Evolutionary conservation across 1,140 invertebrate species (phyloP).

Genomic region (Drosophila melanica): DNA sequence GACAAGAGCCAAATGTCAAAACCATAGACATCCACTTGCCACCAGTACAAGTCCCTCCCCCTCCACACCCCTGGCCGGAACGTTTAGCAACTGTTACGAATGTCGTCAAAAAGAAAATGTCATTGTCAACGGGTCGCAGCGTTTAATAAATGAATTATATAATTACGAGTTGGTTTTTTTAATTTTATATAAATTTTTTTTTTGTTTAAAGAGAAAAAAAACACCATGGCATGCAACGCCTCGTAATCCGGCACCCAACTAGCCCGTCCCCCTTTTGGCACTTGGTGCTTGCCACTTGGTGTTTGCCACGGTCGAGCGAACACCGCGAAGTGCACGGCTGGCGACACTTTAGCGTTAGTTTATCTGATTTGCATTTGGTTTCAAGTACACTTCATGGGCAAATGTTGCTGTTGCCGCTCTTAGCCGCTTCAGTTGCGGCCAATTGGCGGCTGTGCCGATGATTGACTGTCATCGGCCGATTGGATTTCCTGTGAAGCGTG

Average conservation of each 20-base stretch:
- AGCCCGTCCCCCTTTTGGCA: slow-evolving; percentile 3
- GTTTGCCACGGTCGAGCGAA: slow-evolving; percentile 21
- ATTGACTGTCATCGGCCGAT: slow-evolving; percentile 40
- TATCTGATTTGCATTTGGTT: slow-evolving; percentile 29
- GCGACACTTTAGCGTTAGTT: slow-evolving; percentile 21
- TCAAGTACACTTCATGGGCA: slow-evolving; percentile 33
- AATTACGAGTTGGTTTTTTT: slow-evolving; percentile 16
- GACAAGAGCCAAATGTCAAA: slow-evolving; percentile 47
- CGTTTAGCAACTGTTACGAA: slow-evolving; percentile 45
- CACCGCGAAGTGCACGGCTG: slow-evolving; percentile 15
- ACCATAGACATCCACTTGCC: slow-evolving; percentile 26
- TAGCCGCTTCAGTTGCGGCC: slow-evolving; percentile 13
- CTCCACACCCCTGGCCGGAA: not conserved
- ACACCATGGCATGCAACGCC: slow-evolving; percentile 31
- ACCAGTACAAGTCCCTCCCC: slow-evolving; percentile 3
- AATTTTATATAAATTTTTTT: not conserved
- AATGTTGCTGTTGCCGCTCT: not conserved
- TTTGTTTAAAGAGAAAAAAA: not conserved
- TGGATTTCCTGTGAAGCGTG: slow-evolving; percentile 44
- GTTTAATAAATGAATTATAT: slow-evolving; percentile 50
- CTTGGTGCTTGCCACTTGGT: not conserved
- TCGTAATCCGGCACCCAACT: slow-evolving; percentile 10
- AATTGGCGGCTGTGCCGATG: slow-evolving; percentile 20
- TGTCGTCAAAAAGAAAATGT: slow-evolving; percentile 46
- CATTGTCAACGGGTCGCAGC: slow-evolving; percentile 51